Percentiles rank a stretch among this genome's conserved stretches.
These are phyloP conservation scores for Aporophyla lueneburgensis DNA, from an alignment of 2,888 invertebrate genomes.

Conservation along the genomic window DNA sequence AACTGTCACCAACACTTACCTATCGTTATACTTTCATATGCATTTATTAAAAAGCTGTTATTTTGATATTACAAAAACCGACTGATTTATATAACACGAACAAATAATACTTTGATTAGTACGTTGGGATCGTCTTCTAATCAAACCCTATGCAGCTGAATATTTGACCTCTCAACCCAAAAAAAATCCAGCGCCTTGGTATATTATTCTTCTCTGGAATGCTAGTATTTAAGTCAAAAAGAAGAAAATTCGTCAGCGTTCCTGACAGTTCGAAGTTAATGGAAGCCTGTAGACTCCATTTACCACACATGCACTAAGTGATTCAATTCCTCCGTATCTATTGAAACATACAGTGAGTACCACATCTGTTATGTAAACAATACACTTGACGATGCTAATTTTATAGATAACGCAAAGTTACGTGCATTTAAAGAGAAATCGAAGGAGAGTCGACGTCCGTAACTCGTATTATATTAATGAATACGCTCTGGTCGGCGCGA, in stretches of 20 bases:
- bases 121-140: no score
- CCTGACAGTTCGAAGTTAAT: background rate
- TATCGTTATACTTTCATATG: no score
- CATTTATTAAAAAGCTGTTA: no score
- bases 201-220: no score
- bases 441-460: conserved; percentile 72
- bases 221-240: background rate
- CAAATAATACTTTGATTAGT: background rate
- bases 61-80: no score
- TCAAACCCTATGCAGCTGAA: no score
- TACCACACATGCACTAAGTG: conserved; percentile 30
- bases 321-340: conserved; percentile 51
- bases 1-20: no score
- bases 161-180: no score
- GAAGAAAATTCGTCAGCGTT: background rate
- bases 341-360: conserved; percentile 48
- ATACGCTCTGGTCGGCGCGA: conserved; percentile 66
- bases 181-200: no score
- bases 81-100: background rate
- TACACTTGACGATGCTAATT: conserved; percentile 78
- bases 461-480: conserved; percentile 76
- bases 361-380: conserved; percentile 70
- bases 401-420: conserved; percentile 84
- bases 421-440: conserved; percentile 79
- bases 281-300: background rate